A percentile compares a stretch with the other conserved stretches of the same genome.
phyloP scores from a whole-genome alignment of 2,113 vertebrate genomes.

The human region GRCh38 chr17:69118001-69118500 shows the following conservation, averaged over 20 bases:
- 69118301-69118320: neutral
- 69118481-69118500: neutral
- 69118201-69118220: neutral
- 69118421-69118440: neutral
- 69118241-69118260: neutral
- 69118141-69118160: neutral
- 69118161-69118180: neutral
- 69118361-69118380: neutral
- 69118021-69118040: too few relatives aligned
- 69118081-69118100: neutral
- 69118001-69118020: neutral
- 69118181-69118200: neutral
- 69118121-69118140: neutral
- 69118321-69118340: neutral
- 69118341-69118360: neutral
- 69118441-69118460: neutral
- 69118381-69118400: neutral
- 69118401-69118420: neutral
- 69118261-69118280: neutral
- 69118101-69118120: neutral
- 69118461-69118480: neutral
- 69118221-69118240: neutral
- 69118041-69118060: neutral
- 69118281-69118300: neutral
- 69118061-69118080: neutral